These are phyloP conservation scores for Brenthis daphne DNA, from an alignment of 2,888 invertebrate species.

Conservation along the genomic window DNA sequence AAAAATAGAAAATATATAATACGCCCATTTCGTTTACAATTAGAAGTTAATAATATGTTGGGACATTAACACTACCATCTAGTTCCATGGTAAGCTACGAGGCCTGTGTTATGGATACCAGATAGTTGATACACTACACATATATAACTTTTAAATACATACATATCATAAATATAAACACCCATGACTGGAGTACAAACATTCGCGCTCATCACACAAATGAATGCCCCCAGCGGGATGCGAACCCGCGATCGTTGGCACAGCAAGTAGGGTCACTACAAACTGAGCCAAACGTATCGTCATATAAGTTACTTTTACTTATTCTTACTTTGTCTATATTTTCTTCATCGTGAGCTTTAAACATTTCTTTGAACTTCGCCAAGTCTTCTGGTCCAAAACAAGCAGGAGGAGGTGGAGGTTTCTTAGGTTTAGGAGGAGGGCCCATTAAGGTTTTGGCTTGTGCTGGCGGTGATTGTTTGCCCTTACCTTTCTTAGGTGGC, in stretches of 20 bases:
- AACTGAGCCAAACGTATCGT: no score
- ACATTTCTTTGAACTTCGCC: conserved; percentile 62
- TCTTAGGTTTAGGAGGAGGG: conserved; percentile 64
- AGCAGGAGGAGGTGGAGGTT: conserved; percentile 69
- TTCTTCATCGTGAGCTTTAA: conserved; percentile 64
- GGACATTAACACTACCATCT: neutral
- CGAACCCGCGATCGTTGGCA: no score
- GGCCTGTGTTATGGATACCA: no score
- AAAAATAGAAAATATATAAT: conserved; percentile 1
- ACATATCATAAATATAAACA: no score
- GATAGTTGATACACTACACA: no score
- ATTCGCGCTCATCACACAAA: no score
- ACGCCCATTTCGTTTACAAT: no score
- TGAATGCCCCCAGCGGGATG: no score
- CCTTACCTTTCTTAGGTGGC: conserved; percentile 62
- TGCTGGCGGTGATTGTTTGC: conserved; percentile 42
- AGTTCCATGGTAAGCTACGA: no score
- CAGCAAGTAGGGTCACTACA: no score
- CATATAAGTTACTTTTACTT: neutral
- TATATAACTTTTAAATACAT: no score
- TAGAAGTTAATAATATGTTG: neutral
- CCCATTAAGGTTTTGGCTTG: conserved; percentile 45
- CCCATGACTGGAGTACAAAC: no score
- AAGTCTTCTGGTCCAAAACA: conserved; percentile 65
- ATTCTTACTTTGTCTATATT: conserved; percentile 64